Base-by-base conservation (phyloP, 1,140 invertebrate species). In the Nasonia vitripennis region DNA sequence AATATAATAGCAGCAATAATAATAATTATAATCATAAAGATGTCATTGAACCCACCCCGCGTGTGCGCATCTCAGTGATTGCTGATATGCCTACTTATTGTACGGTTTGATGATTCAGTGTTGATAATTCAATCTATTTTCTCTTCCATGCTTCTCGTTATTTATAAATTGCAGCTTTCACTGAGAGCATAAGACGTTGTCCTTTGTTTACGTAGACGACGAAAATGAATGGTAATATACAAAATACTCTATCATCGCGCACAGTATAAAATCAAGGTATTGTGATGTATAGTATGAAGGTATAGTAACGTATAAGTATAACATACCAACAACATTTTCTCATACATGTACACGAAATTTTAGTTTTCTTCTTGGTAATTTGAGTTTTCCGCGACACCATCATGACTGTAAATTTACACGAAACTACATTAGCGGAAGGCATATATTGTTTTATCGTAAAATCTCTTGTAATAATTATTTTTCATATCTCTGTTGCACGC, bases 381-480 rank as follows among this genome's bases (percentile, higher is more conserved):
- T 82, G 17, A 34, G 45, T 73, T 62, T 62, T 62, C 17, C 74
- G 23, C 17, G 14, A 17, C 23, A 75, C 14, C 71, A 77, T 41
- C 9, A 10, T 77, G 73, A 62, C 71, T 83, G 51, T 83, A 77
- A 83, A 77, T 83, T 81, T 67, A 81, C 55, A 86, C 27, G 71
- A 86, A 78, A 81, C 41, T 70, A 81, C 74, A 51, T 77, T 82
- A 86, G 80, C 74, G 80, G 84, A 86, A 82, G 79, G 84, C 79
- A 86, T 86, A 86, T 82, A 78, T 81, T 82, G 34, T 85, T 86
- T 81, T 86, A 70, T 78, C 23, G 7, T 81, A 78, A 81, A 51
- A 70, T 81, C 34, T 86, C 62, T 11, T 71, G 14, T 71, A 78
- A 82, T 86, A 78, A 45, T 62, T 27, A 14, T 10, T 12, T 31